Base-by-base conservation (phyloP, 2,797 vertebrate genomes). In the Apogon talboti region DNA sequence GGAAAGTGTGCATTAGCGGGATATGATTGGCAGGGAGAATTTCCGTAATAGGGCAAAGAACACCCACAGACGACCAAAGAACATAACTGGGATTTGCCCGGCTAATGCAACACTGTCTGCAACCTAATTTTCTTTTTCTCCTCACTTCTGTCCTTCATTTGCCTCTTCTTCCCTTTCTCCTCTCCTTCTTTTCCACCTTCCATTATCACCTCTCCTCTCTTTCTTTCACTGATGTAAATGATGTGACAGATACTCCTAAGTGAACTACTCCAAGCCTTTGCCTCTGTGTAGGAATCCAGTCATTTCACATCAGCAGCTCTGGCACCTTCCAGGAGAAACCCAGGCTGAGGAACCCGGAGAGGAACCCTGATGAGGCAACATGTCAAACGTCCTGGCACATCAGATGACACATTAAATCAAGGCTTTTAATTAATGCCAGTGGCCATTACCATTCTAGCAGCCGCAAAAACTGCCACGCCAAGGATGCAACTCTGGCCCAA, bases 381-480 rank as follows among this genome's bases (percentile, higher is more conserved):
- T 80, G 77, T 81, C 84, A 80, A 48, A 71, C 55, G 51, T 78
- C 81, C 78, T 28, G 0, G 43, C 66, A 66, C 73, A 74, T 85
- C 52, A 69, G 55, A 73, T 74, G 64, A 71, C 64, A 79, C 71
- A 58, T 88, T 79, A 78, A 79, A 82, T 83, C 24, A 77, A 72
- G 64, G 47, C 52, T 80, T 83, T 81, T 87, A 86, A 86, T 87
- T 82, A 80, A 54, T 47, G 71, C 79, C 74, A 44, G 45, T 55
- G 72, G 79, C 79, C 42, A 72, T 83, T 53, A 51, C 12, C 8
- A 40, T 66, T 61, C 51, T 51, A 56, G 42, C 72, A 48, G 51
- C 55, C 47, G 66, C 21, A 68, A 56, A 81, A 78, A 43, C 64
- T 28, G 56, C 47, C 47, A 48, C 47, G 45, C 33, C 12, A 38